phyloP scores from a whole-genome alignment of 2,888 invertebrate genomes.

The Spicauda simplicius region DNA sequence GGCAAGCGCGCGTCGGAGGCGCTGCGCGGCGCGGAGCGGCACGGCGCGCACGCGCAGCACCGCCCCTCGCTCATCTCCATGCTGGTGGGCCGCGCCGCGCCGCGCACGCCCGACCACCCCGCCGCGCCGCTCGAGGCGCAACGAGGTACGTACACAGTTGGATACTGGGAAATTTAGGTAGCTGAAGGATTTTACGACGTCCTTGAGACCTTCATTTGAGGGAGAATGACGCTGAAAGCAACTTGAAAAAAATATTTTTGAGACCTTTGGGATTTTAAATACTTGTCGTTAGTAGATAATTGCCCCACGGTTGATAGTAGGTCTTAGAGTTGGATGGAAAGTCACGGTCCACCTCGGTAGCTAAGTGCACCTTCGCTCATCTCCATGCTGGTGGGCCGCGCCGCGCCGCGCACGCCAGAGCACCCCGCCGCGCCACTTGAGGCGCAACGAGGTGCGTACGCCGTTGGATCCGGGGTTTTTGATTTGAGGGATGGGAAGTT shows the following conservation, averaged over 20 bases:
- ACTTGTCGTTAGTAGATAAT: too few relatives aligned
- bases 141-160: slow-evolving; percentile 55
- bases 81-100: slow-evolving; percentile 67
- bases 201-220: too few relatives aligned
- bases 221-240: too few relatives aligned
- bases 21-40: slow-evolving; percentile 70
- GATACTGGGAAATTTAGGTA: too few relatives aligned
- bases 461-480: too few relatives aligned
- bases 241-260: too few relatives aligned
- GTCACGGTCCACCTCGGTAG: too few relatives aligned
- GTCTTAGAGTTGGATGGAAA: too few relatives aligned
- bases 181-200: too few relatives aligned
- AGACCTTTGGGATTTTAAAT: too few relatives aligned
- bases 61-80: slow-evolving; percentile 76
- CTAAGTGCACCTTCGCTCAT: slow-evolving; percentile 77
- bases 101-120: slow-evolving; percentile 75
- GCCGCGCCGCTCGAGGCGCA: slow-evolving; percentile 69
- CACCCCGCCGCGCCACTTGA: slow-evolving; percentile 71
- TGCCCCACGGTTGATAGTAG: too few relatives aligned
- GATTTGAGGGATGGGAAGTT: too few relatives aligned
- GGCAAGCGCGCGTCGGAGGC: slow-evolving; percentile 76
- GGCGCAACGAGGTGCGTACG: slow-evolving; percentile 66
- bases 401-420: slow-evolving; percentile 72
- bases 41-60: slow-evolving; percentile 70
- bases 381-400: slow-evolving; percentile 73